Base-by-base conservation (phyloP, 2,113 vertebrate species). In the Syrrhaptes paradoxus region DNA sequence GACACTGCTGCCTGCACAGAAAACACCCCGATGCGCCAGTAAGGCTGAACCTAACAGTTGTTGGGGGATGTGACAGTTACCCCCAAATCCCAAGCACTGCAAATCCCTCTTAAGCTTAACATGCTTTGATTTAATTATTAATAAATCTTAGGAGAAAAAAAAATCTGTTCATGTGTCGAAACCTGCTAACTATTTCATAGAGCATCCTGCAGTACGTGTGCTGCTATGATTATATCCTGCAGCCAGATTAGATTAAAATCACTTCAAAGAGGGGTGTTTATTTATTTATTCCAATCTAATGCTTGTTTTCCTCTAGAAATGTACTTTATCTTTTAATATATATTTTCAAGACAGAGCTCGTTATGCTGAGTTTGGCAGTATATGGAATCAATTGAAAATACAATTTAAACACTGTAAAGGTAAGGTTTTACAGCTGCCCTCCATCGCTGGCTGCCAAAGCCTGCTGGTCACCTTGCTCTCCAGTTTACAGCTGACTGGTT, bases 161-260 rank as follows among this genome's bases (percentile, higher is more conserved):
- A 58, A n/a, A 54, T 54, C 66, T 68, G 51, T 76, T 95, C 46
- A 17, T 73, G 45, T 91, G 82, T 91, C 90, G 91, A 89, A 96
- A 96, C 85, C 78, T 91, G 92, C 84, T 51, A 17, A 65, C n/a
- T 79, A 19, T 87, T 93, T 90, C 7, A 14, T 41, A 54, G 90
- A 91, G 67, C 19, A 1, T 89, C 71, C 54, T 94, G 91, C 79
- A 88, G 83, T 86, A 85, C 1, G 9, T 92, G 78, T 25, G 46
- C 87, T 90, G 75, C n/a, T 91, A 95, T 79, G 82, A 85, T 93
- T 95, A 79, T 94, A 80, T 95, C 95, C 92, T 26, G 51, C 94
- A 96, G 94, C 75, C 85, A 92, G 68, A 93, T 94, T 83, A 91
- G 87, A 93, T 95, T 95, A 85, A 95, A 90, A 96, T 94, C 38